Base-by-base conservation (phyloP, 2,113 vertebrate species). In the Herpailurus yagouaroundi region DNA sequence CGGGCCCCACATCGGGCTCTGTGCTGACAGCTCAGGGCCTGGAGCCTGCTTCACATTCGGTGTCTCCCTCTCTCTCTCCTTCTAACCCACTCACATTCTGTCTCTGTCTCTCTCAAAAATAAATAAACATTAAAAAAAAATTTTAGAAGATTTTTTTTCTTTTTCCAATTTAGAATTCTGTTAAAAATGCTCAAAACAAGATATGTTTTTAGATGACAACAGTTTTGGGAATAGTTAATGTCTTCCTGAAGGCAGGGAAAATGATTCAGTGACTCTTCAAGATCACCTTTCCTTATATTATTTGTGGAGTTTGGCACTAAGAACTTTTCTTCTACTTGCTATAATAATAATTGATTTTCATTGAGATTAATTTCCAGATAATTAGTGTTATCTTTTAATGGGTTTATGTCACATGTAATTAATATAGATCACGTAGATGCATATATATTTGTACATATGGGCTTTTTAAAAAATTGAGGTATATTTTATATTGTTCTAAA, bases 151-250 rank as follows among this genome's bases (percentile, higher is more conserved):
- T 48, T 41, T 57, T 73, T 50, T 45, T 29, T 36, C 25, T 31
- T 69, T 14, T 82, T 80, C 36, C 3, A 1, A 52, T 55, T 85
- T 86, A 33, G 2, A 86, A n/a, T 91, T 96, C 63, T 89, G 4
- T 57, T 89, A 87, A 95, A 64, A 71, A n/a, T 57, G 16, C 69
- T n/a, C 23, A 92, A 92, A 95, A 74, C 33, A 82, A 45, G 95
- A 80, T 45, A 41, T 31, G 12, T 93, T 60, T 21, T 64, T 77
- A 64, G 48, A 45, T 79, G 55, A 55, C 82, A 83, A 73, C 8
- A 15, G 33, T 31, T 60, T 73, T 60, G 94, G 50, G 31, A 19
- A 55, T 80, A 29, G 11, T 18, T 81, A 52, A 73, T 27, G 18
- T 21, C 45, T 77, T 21, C 55, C 29, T 64, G 48, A 83, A 90